These are phyloP conservation scores for Ormyrus thymus DNA, from an alignment of 2,888 invertebrate species.

Conservation along the genomic window DNA sequence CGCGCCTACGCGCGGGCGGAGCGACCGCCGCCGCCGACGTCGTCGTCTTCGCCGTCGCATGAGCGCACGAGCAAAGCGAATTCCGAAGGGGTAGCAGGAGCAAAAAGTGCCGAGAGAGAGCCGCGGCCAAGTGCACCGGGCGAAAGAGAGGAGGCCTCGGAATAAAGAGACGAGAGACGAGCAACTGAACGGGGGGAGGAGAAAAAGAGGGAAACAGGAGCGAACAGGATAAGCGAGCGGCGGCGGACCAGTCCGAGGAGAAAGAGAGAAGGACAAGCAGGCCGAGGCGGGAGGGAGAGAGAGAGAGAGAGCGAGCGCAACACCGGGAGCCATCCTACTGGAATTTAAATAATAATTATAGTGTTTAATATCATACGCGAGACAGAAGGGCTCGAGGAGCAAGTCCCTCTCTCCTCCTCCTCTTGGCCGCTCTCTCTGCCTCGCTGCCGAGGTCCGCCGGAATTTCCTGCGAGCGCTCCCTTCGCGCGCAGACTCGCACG, in stretches of 20 bases:
- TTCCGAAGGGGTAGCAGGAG: conserved; percentile 62
- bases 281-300: conserved; percentile 12
- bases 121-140: conserved; percentile 15
- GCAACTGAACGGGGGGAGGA: not conserved
- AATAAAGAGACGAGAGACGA: conserved; percentile 51
- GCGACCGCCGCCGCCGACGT: conserved; percentile 55
- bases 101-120: conserved; percentile 35
- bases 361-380: conserved; percentile 73
- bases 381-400: conserved; percentile 50
- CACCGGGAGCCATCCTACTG: conserved; percentile 74
- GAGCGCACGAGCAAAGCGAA: conserved; percentile 69
- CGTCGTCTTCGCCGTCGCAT: conserved; percentile 43
- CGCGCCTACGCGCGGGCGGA: conserved; percentile 72
- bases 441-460: conserved; percentile 16
- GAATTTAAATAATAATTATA: conserved; percentile 75
- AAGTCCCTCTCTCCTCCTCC: conserved; percentile 20
- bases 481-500: not conserved
- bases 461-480: not conserved
- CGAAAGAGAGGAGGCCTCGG: conserved; percentile 47
- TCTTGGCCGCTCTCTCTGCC: conserved; percentile 39
- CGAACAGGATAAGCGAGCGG: conserved; percentile 49
- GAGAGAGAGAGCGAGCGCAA: conserved; percentile 63
- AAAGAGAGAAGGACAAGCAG: conserved; percentile 17
- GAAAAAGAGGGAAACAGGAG: conserved; percentile 47
- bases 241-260: conserved; percentile 33